These are phyloP conservation scores for Harpalus rufipes DNA, from an alignment of 2,888 invertebrate genomes.

Conservation along the genomic window DNA sequence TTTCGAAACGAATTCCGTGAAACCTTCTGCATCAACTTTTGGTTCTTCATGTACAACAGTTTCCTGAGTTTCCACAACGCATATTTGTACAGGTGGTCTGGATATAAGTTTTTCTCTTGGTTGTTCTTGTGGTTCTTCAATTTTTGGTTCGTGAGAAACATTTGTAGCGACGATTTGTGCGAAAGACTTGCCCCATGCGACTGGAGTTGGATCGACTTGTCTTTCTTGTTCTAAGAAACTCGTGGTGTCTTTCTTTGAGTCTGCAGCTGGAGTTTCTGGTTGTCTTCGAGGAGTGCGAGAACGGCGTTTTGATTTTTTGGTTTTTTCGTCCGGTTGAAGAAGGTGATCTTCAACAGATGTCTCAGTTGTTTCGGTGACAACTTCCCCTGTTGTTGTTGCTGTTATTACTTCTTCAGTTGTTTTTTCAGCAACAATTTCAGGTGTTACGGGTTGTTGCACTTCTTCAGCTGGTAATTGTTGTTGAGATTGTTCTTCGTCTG, in stretches of 20 bases:
- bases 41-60: conserved; percentile 46
- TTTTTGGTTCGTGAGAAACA: conserved; percentile 27
- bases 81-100: conserved; percentile 57
- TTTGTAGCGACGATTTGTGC: conserved; percentile 56
- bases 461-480: conserved; percentile 9
- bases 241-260: conserved; percentile 29
- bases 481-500: conserved; percentile 70
- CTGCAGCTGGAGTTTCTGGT: neutral
- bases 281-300: conserved; percentile 33
- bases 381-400: neutral
- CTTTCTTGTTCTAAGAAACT: conserved; percentile 52
- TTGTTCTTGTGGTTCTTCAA: conserved; percentile 50
- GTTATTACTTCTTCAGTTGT: conserved; percentile 15
- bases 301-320: conserved; percentile 40
- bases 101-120: neutral
- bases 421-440: conserved; percentile 1
- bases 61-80: conserved; percentile 42
- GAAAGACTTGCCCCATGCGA: conserved; percentile 51
- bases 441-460: neutral
- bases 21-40: conserved; percentile 57
- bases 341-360: conserved; percentile 18
- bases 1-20: conserved; percentile 51
- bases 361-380: neutral
- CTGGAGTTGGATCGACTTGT: conserved; percentile 12
- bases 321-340: neutral